Evolutionary conservation across 2,113 vertebrate species (phyloP), one percentile per base, ranked within the genome.

Genomic region (Rattus rattus): DNA sequence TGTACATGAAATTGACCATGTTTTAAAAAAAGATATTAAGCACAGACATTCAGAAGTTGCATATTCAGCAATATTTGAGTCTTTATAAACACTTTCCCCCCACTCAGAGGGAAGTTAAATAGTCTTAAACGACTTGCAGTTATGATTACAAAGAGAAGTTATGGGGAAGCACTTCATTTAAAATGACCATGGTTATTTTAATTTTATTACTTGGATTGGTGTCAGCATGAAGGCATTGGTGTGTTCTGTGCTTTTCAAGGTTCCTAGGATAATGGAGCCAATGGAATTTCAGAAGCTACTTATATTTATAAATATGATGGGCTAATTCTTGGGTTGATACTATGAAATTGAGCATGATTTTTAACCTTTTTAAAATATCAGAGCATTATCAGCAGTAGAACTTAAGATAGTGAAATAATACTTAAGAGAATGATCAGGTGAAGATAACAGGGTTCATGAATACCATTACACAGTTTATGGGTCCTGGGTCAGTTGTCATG

Each of bases 101-200:
- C 67, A 4, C 2, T 26, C 43, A 49, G 28, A 54, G 22, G 5
- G 16, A 70, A 83, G 0, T 1, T 91, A 43, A 61, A 13, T 22
- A 54, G 5, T 4, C n/a, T 94, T 49, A 73, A n/a, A 30, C 33
- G 47, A 92, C 47, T 43, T 56, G 9, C 1, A 17, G 28, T 22
- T 26, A 16, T 76, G 59, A 91, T 81, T 89, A n/a, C 10, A 54
- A 87, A 92, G 76, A 36, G 6, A 94, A 87, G 7, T 94, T 92
- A 17, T 7, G 9, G 10, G 7, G 24, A 65, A 0, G 76, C 17
- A 70, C 54, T 88, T 3, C 30, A 76, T 69, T 86, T 65, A 3
- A 56, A 75, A 56, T 61, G 30, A 72, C 81, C n/a, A 70, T 2
- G 39, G 7, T 36, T n/a, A 54, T 63, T 93, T 88, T 26, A 5